phyloP scores from a whole-genome alignment of 2,888 invertebrate species.

The Ophraella communa region DNA sequence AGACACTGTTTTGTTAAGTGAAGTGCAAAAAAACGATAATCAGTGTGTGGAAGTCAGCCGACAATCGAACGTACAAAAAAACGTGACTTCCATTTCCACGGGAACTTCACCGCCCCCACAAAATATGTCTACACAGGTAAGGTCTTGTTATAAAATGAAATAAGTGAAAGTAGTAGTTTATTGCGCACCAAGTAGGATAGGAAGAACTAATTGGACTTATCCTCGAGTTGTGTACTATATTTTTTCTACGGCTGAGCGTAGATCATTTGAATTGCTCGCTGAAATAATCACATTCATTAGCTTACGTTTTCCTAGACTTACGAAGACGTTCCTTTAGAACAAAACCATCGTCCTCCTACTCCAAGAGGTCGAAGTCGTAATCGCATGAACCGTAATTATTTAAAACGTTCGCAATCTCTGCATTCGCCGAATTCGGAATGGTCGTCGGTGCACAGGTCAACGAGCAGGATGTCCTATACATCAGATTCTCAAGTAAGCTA shows the following conservation, averaged over 20 bases:
- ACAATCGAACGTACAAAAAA: slow-evolving; percentile 29
- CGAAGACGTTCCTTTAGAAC: slow-evolving; percentile 53
- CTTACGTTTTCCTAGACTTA: slow-evolving; percentile 62
- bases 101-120: slow-evolving; percentile 89
- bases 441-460: slow-evolving; percentile 67
- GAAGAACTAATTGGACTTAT: too few relatives aligned
- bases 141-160: too few relatives aligned
- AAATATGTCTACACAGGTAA: slow-evolving; percentile 81
- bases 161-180: too few relatives aligned
- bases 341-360: slow-evolving; percentile 14
- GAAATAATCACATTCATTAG: too few relatives aligned
- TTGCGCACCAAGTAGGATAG: too few relatives aligned
- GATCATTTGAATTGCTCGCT: too few relatives aligned
- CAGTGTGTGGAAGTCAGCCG: slow-evolving; percentile 34
- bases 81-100: slow-evolving; percentile 64
- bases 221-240: too few relatives aligned
- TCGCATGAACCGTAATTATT: slow-evolving; percentile 46
- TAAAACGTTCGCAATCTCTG: slow-evolving; percentile 55
- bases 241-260: too few relatives aligned
- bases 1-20: slow-evolving; percentile 37
- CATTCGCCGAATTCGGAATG: slow-evolving; percentile 50
- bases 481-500: slow-evolving; percentile 69
- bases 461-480: slow-evolving; percentile 70
- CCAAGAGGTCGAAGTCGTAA: slow-evolving; percentile 37
- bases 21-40: slow-evolving; percentile 28